Base-by-base conservation (phyloP, 2,888 invertebrate genomes). In the Dasypogon diadema region DNA sequence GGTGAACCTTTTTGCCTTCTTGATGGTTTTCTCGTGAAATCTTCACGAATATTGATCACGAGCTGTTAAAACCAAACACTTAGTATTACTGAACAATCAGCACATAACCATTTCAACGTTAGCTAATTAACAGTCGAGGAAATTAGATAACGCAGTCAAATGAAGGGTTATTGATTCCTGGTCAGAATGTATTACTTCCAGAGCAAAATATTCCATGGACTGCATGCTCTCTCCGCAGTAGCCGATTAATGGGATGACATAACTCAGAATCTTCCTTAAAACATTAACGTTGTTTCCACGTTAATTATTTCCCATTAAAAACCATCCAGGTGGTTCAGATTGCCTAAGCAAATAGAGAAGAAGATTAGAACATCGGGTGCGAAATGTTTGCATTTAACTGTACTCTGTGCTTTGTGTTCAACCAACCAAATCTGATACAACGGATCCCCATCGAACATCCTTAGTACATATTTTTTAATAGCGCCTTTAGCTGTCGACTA, bases 301-400 rank as follows among this genome's bases (percentile, higher is more conserved):
- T 60, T 60, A 60, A 60, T 60, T 60, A 60, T 60, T 60, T 60
- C 37, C 60, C 60, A 60, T 60, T 60, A 60, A 60, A 60, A 10
- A 37, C 34, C 37, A 2, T 42, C 18, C 60, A 10, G 16, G 16
- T 10, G 16, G 60, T 18, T n/a, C 42, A 42, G 42, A 42, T 12
- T 12, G 8, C 42, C n/a, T 42, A 42, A 42, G 12, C 42, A 42
- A 6, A 42, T n/a, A 42, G 42, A 42, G 42, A 3, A 42, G 42
- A n/a, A n/a, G 12, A 3, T 12, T 12, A 42, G 12, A 12, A 42
- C 37, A 60, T 60, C 37, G 42, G 37, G 60, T 60, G 60, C 60
- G 60, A 60, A 60, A 60, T 60, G 60, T 37, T 60, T 60, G 26
- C 60, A 60, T 60, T 60, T 60, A 60, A 37, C 60, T 60, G 60